These are phyloP conservation scores for Mylabris sibirica DNA, from an alignment of 2,888 invertebrate genomes.

Conservation along the genomic window DNA sequence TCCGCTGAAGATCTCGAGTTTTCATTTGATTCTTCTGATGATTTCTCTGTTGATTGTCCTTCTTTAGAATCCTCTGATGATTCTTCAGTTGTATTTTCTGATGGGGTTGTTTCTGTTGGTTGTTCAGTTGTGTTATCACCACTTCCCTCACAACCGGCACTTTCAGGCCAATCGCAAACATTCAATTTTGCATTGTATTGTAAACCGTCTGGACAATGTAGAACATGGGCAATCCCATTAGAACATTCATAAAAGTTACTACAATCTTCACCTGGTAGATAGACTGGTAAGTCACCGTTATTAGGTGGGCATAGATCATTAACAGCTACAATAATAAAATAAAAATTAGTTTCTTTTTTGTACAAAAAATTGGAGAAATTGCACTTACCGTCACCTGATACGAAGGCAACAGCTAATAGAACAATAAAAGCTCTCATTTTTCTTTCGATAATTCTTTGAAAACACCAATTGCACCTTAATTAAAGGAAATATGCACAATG, in stretches of 20 bases:
- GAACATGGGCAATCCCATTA: conserved; percentile 35
- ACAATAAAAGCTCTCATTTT: conserved; percentile 11
- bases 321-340: conserved; percentile 13
- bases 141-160: no score
- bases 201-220: conserved; percentile 31
- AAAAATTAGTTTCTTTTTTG: background rate
- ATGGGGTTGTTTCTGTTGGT: no score
- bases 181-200: conserved; percentile 39
- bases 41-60: no score
- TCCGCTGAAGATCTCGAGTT: no score
- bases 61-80: no score
- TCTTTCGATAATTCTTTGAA: background rate
- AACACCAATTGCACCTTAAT: background rate
- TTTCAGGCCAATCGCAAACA: conserved; percentile 27
- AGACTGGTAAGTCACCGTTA: conserved; percentile 35
- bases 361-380: background rate
- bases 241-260: conserved; percentile 42
- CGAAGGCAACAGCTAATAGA: conserved; percentile 3
- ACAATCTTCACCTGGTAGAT: conserved; percentile 39
- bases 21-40: no score
- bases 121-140: no score
- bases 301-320: conserved; percentile 31
- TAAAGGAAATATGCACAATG: conserved; percentile 21
- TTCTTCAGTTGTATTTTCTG: no score
- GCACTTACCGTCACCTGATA: background rate